These are phyloP conservation scores for Merodon equestris DNA, from an alignment of 2,888 invertebrate species.

Conservation along the genomic window DNA sequence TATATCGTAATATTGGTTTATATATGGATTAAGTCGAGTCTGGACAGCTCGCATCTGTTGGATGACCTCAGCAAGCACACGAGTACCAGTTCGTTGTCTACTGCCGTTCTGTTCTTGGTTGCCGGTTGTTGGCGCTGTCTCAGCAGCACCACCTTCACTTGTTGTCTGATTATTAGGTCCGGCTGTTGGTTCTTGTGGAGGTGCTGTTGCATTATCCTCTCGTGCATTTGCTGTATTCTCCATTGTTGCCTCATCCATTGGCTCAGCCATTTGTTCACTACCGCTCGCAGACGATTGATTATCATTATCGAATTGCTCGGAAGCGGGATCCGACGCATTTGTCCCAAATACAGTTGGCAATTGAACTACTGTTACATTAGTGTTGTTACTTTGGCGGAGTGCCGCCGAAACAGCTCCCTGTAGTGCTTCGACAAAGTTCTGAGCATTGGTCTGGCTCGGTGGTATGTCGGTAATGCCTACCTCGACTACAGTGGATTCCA, in stretches of 20 bases:
- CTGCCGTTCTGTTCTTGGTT: constrained; percentile 60
- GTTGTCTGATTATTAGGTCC: constrained; percentile 11
- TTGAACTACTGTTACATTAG: constrained; percentile 77
- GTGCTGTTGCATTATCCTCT: constrained; percentile 2
- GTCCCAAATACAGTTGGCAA: constrained; percentile 76
- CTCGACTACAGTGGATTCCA: constrained; percentile 79
- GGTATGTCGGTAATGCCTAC: constrained; percentile 78
- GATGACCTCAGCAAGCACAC: constrained; percentile 76
- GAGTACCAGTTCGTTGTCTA: constrained; percentile 76
- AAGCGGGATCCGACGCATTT: constrained; percentile 67
- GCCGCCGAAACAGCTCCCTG: constrained; percentile 78
- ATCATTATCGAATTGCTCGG: constrained; percentile 50
- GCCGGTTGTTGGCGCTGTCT: constrained; percentile 56
- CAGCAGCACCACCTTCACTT: constrained; percentile 40
- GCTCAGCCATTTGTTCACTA: constrained; percentile 26
- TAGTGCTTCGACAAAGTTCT: constrained; percentile 77
- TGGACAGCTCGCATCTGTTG: constrained; percentile 77
- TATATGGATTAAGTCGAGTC: constrained; percentile 83
- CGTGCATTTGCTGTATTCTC: constrained; percentile 14
- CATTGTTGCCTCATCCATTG: constrained; percentile 43
- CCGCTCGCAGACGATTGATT: constrained; percentile 31
- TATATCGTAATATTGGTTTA: constrained; percentile 83
- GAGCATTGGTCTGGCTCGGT: constrained; percentile 73
- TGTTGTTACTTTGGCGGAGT: constrained; percentile 75
- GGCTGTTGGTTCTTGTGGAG: constrained; percentile 5